Percentiles rank a stretch among this genome's conserved stretches.
Evolutionary conservation across 1,140 invertebrate genomes (phyloP).

Genomic region (Ditylenchus dipsaci): DNA sequence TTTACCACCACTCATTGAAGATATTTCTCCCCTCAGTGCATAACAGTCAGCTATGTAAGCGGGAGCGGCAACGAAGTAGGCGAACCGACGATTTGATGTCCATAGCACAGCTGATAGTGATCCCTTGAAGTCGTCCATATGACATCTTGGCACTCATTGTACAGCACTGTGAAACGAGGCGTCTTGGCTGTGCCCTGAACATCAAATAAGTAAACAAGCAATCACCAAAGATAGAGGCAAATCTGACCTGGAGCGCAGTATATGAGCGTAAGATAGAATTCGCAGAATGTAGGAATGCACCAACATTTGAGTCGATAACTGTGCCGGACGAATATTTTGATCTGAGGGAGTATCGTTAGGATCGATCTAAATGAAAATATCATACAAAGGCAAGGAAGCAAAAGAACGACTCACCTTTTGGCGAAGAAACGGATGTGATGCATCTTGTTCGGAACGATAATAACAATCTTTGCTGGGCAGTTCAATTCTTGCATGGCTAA

Average conservation of each 20-base stretch:
- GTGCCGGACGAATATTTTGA: constrained; percentile 37
- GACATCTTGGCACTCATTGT: constrained; percentile 20
- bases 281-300: constrained; percentile 34
- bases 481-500: constrained; percentile 6
- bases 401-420: background rate
- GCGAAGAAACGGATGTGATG: constrained; percentile 12
- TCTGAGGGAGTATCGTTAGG: background rate
- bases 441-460: constrained; percentile 15
- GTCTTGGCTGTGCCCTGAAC: constrained; percentile 39
- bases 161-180: constrained; percentile 32
- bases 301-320: constrained; percentile 27
- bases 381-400: too few relatives aligned
- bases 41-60: constrained; percentile 8
- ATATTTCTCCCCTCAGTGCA: constrained; percentile 8
- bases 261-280: constrained; percentile 40
- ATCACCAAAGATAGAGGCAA: constrained; percentile 1
- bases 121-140: constrained; percentile 7
- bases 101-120: constrained; percentile 19
- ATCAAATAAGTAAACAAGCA: too few relatives aligned
- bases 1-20: constrained; percentile 14
- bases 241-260: constrained; percentile 34
- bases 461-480: constrained; percentile 3
- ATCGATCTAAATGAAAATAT: background rate
- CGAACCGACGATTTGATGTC: constrained; percentile 18
- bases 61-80: constrained; percentile 14